Base-by-base conservation (phyloP, 2,797 vertebrate species). In the Acanthis flammea region DNA sequence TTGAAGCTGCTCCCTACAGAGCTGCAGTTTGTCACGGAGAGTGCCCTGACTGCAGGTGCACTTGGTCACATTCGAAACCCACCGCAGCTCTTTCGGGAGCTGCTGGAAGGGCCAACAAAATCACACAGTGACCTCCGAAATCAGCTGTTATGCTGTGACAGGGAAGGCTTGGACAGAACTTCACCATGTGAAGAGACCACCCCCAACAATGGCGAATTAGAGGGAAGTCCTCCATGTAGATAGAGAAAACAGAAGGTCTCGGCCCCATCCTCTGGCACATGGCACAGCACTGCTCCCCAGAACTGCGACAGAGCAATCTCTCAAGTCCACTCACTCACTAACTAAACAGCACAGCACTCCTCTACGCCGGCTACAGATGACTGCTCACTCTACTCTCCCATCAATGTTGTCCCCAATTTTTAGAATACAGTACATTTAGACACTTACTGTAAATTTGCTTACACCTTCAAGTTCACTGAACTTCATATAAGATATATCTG, bases 401-500 rank as follows among this genome's bases (percentile, higher is more conserved):
- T 3, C 23, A 61, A 1, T 31, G 28, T 28, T 85, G 74, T 27
- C 39, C 28, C 27, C 47, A 54, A 70, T 6, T 77, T 85, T 77
- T 22, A 62, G 31, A 51, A 74, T 19, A 44, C 3, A 75, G 10
- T 7, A 58, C 3, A 27, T 67, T 50, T 22, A 73, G 79, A 42
- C 63, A 98, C 99, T 98, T 98, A 99, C 99, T 9, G 98, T 98
- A 95, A 99, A 99, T 94, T 98, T 99, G 95, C 90, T 97, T 92
- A 99, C 97, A 31, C 98, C 97, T 39, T 98, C 97, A 88, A 99
- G 97, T 54, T 98, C 97, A 88, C 96, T 95, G 95, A 99, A 99
- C 86, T 96, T 98, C 97, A 99, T 98, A 93, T 99, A 99, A 60
- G 99, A 99, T 93, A 99, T 99, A 92, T 99, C 99, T 35, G 98